Percentiles rank a stretch among this genome's conserved stretches.
Evolutionary conservation across 2,797 vertebrate species (phyloP).

Genomic region (Myotis findleyi): DNA sequence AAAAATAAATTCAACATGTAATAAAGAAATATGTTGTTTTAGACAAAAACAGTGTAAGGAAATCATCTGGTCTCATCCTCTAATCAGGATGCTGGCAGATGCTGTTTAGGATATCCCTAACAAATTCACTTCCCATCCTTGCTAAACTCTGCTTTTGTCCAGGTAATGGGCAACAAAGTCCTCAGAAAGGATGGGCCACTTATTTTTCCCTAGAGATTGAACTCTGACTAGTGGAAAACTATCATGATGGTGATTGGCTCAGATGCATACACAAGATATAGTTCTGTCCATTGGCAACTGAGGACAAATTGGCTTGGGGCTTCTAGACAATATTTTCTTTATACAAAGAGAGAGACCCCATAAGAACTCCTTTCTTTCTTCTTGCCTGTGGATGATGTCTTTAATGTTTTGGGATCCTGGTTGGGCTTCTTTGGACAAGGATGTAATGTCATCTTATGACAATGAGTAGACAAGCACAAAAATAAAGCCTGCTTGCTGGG

Average conservation of each 20-base stretch:
- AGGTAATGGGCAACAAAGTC: not conserved
- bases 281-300: not conserved
- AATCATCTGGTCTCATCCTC: not conserved
- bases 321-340: constrained; percentile 13
- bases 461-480: not conserved
- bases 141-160: not conserved
- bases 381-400: not conserved
- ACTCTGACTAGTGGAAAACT: not conserved
- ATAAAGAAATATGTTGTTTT: not conserved
- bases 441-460: not conserved
- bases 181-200: not conserved
- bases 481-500: not conserved
- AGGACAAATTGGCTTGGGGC: not conserved
- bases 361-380: not conserved
- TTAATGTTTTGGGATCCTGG: not conserved
- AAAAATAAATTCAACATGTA: not conserved
- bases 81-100: not conserved
- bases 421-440: not conserved
- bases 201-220: not conserved
- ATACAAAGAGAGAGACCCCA: not conserved
- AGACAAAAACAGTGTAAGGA: not conserved
- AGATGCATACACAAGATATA: not conserved
- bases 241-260: not conserved
- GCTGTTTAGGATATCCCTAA: not conserved
- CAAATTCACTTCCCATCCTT: not conserved